Percentiles rank a stretch among this genome's conserved stretches.
Conservation (phyloP, 2,113 vertebrate species). For the Alouatta palliata region DNA sequence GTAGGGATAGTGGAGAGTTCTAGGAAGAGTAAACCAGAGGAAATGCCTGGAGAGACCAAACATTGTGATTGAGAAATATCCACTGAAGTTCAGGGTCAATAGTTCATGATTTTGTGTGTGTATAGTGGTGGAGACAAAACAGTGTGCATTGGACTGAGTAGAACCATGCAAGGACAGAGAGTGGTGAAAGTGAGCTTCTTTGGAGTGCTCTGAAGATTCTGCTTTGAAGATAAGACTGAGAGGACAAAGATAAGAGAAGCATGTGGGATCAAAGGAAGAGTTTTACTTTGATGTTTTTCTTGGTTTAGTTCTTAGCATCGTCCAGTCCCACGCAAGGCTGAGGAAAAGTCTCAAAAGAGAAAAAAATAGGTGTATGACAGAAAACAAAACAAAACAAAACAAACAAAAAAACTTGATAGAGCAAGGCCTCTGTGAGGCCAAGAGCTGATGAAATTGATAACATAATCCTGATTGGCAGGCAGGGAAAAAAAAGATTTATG, state of each 20-base stretch:
- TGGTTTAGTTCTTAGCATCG: background rate
- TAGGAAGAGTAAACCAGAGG: background rate
- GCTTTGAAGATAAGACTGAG: background rate
- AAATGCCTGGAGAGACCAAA: background rate
- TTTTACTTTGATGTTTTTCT: constrained; percentile 22
- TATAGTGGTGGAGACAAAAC: background rate
- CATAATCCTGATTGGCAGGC: background rate
- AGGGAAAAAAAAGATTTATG: background rate
- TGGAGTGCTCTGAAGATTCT: background rate
- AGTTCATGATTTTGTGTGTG: background rate
- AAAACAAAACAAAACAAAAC: background rate
- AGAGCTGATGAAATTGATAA: background rate
- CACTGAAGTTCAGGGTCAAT: background rate
- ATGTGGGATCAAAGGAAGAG: background rate
- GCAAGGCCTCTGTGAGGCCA: background rate
- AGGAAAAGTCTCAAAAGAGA: background rate
- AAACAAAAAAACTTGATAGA: background rate
- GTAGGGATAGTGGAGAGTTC: background rate
- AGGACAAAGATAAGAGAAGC: background rate
- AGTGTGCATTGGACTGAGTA: background rate
- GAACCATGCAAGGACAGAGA: background rate
- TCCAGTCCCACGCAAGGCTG: background rate
- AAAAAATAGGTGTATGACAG: background rate
- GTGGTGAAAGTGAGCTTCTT: background rate
- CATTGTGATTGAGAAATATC: background rate